Percentiles rank a stretch among this genome's conserved stretches.
Evolutionary conservation across 1,140 invertebrate genomes (phyloP).

Genomic region (Drosophila fuyamai): DNA sequence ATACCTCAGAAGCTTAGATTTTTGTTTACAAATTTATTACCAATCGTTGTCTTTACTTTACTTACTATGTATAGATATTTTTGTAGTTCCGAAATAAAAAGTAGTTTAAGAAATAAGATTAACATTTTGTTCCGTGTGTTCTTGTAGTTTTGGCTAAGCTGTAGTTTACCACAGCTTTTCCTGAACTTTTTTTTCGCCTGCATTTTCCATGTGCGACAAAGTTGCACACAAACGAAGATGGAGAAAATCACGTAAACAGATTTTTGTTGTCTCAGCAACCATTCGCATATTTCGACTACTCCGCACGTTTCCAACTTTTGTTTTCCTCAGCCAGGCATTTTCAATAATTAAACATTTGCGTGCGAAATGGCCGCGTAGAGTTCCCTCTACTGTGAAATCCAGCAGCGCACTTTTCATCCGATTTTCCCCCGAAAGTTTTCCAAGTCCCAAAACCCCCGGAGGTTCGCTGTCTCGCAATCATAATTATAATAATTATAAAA

Average conservation of each 20-base stretch:
- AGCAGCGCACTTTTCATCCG: conserved; percentile 10
- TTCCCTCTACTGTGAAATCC: conserved; percentile 9
- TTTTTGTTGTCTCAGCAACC: conserved; percentile 22
- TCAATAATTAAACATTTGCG: conserved; percentile 55
- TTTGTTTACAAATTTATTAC: no score
- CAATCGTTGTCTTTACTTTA: no score
- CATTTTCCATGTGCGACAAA: conserved; percentile 17
- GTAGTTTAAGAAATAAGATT: no score
- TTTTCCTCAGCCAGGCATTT: conserved; percentile 11
- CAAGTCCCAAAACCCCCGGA: conserved; percentile 16
- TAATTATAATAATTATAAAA: conserved; percentile 77
- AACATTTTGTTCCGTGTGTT: not conserved
- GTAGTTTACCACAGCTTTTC: conserved; percentile 6
- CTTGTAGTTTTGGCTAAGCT: not conserved
- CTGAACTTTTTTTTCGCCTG: not conserved
- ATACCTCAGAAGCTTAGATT: no score
- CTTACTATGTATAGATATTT: no score
- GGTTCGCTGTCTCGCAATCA: conserved; percentile 50
- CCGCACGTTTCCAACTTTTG: conserved; percentile 3
- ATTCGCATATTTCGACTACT: no score
- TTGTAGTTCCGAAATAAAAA: no score
- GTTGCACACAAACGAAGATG: conserved; percentile 6
- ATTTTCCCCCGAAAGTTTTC: conserved; percentile 18
- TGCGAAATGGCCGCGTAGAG: conserved; percentile 31
- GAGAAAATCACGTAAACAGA: conserved; percentile 36